A percentile compares a stretch with the other conserved stretches of the same genome.
Conservation (phyloP, 2,888 invertebrate genomes). For the Ramazzottius varieornatus region DNA sequence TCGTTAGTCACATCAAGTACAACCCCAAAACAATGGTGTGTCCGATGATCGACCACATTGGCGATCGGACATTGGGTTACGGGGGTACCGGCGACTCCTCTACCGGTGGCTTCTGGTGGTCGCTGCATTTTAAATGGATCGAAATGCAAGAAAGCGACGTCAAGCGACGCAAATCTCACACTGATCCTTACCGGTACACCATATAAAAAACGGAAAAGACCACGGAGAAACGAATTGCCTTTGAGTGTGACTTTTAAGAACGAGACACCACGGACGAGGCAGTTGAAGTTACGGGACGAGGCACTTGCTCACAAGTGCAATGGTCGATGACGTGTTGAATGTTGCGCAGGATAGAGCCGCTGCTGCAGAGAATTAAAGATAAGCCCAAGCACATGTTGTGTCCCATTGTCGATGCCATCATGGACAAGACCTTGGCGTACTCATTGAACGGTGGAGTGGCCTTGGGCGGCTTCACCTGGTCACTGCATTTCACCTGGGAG, state of each 20-base stretch:
- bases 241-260: no score
- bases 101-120: slow-evolving; percentile 5
- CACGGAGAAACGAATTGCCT: neutral
- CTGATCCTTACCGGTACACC: slow-evolving; percentile 13
- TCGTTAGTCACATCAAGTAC: slow-evolving; percentile 20
- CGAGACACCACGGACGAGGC: no score
- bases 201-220: no score
- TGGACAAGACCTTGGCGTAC: slow-evolving; percentile 48
- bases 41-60: slow-evolving; percentile 22
- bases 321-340: neutral
- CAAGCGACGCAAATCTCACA: slow-evolving; percentile 13
- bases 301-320: neutral
- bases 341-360: slow-evolving; percentile 62
- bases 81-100: neutral
- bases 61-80: slow-evolving; percentile 16
- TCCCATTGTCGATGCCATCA: slow-evolving; percentile 82
- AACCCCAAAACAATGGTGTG: slow-evolving; percentile 19
- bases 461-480: slow-evolving; percentile 47
- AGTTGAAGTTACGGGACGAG: no score
- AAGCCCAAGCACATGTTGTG: slow-evolving; percentile 51
- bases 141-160: slow-evolving; percentile 12
- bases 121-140: slow-evolving; percentile 7
- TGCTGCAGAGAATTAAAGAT: slow-evolving; percentile 56
- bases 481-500: slow-evolving; percentile 73
- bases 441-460: slow-evolving; percentile 28